A percentile compares a stretch with the other conserved stretches of the same genome.
Conservation (phyloP, 2,797 vertebrate genomes). For the Harpagifer antarcticus region DNA sequence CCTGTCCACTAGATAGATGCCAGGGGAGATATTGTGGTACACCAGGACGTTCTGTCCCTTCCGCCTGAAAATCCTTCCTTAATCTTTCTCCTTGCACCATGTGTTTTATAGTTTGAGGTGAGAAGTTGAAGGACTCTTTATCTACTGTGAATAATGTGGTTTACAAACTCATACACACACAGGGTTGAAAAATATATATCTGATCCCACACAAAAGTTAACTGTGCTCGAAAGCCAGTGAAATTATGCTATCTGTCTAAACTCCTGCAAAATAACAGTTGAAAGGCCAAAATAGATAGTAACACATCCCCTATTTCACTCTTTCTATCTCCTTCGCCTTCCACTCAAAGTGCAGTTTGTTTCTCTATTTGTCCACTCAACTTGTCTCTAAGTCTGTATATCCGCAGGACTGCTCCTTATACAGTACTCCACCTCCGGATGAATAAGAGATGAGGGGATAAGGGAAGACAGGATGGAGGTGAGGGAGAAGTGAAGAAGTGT, state of each 20-base stretch:
- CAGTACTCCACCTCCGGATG: conserved; percentile 72
- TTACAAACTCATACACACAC: conserved; percentile 15
- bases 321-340: conserved; percentile 9
- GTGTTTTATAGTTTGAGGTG: conserved; percentile 36
- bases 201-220: conserved; percentile 32
- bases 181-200: conserved; percentile 11
- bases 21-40: conserved; percentile 34
- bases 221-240: too few species aligned
- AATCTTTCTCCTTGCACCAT: conserved; percentile 25
- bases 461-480: conserved; percentile 45
- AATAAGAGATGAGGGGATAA: conserved; percentile 81
- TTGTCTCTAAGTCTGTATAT: conserved; percentile 62
- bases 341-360: conserved; percentile 19
- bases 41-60: conserved; percentile 24
- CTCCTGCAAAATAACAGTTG: conserved; percentile 18
- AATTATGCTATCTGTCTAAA: too few species aligned
- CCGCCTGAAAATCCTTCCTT: conserved; percentile 18
- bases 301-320: conserved; percentile 31
- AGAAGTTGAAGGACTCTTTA: conserved; percentile 65
- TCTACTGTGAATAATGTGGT: conserved; percentile 34
- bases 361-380: conserved; percentile 36
- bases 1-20: conserved; percentile 34
- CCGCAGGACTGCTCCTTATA: conserved; percentile 76
- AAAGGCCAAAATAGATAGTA: conserved; percentile 39
- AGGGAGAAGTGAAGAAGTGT: conserved; percentile 58